A percentile compares a stretch with the other conserved stretches of the same genome.
Evolutionary conservation across 2,888 invertebrate genomes (phyloP).

Genomic region (Dilophus febrilis): DNA sequence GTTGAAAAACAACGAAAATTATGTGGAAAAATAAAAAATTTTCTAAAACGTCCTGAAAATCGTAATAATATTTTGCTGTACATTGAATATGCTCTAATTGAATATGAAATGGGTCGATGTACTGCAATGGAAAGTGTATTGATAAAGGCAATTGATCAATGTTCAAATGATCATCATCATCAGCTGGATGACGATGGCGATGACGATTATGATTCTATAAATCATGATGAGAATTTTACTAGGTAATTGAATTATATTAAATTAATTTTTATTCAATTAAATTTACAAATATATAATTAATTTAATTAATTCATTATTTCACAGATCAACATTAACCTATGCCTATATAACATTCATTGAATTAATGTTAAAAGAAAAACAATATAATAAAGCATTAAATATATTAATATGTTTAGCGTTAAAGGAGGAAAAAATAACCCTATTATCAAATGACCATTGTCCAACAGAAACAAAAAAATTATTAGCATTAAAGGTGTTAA

Average conservation of each 20-base stretch:
- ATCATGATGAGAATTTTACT: no score
- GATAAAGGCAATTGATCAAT: slow-evolving; percentile 28
- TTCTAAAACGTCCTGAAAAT: slow-evolving; percentile 36
- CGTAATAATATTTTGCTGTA: slow-evolving; percentile 40
- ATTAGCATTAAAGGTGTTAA: slow-evolving; percentile 13
- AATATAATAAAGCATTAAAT: slow-evolving; percentile 14
- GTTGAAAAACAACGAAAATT: slow-evolving; percentile 21
- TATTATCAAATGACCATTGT: not conserved
- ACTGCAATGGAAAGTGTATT: slow-evolving; percentile 34
- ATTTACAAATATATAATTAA: no score
- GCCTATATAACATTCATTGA: slow-evolving; percentile 19
- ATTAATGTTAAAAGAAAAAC: slow-evolving; percentile 16
- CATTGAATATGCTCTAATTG: slow-evolving; percentile 43
- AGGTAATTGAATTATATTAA: no score
- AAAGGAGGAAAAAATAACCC: slow-evolving; percentile 9
- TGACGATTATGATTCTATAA: slow-evolving; percentile 6
- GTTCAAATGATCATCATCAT: not conserved
- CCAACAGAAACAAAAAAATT: slow-evolving; percentile 14
- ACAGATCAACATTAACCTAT: slow-evolving; percentile 17
- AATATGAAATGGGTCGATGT: slow-evolving; percentile 34
- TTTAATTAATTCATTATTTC: not conserved
- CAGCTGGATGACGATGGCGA: not conserved
- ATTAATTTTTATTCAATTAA: no score
- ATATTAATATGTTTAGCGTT: slow-evolving; percentile 16
- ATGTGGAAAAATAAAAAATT: slow-evolving; percentile 36